Percentiles rank a stretch among this genome's conserved stretches.
Conservation (phyloP, 1,140 invertebrate genomes). For the Hypothenemus hampei region DNA sequence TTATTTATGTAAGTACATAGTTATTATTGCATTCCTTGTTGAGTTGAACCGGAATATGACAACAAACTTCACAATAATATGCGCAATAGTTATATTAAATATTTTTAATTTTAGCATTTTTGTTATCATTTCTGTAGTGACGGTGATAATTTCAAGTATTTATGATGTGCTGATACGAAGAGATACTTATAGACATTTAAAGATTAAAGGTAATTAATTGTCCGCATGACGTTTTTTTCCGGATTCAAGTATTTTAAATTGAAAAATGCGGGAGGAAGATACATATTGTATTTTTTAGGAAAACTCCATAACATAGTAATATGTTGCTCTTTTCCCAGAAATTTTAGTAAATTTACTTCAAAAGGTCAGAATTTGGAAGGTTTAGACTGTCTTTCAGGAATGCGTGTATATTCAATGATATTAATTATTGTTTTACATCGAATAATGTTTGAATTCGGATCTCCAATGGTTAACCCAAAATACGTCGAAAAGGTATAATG, state of each 20-base stretch:
- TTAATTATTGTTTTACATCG: conserved; percentile 61
- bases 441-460: conserved; percentile 57
- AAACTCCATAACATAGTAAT: conserved; percentile 20
- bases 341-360: conserved; percentile 24
- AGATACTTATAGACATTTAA: conserved; percentile 4
- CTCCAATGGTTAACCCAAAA: conserved; percentile 57
- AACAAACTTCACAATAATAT: no score
- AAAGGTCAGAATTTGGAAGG: conserved; percentile 53
- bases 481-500: conserved; percentile 57
- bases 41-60: not conserved
- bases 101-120: conserved; percentile 10
- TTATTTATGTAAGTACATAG: conserved; percentile 51
- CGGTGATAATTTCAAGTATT: conserved; percentile 12
- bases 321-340: conserved; percentile 26
- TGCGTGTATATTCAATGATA: conserved; percentile 60
- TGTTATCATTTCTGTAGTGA: conserved; percentile 1
- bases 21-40: not conserved
- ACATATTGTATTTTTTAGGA: conserved; percentile 6
- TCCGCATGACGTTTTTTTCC: no score
- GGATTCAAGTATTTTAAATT: no score
- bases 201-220: conserved; percentile 12
- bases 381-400: conserved; percentile 59
- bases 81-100: not conserved
- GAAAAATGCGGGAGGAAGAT: no score
- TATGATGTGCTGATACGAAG: conserved; percentile 14